phyloP scores from a whole-genome alignment of 2,797 vertebrate genomes.

The Babyrousa celebensis region DNA sequence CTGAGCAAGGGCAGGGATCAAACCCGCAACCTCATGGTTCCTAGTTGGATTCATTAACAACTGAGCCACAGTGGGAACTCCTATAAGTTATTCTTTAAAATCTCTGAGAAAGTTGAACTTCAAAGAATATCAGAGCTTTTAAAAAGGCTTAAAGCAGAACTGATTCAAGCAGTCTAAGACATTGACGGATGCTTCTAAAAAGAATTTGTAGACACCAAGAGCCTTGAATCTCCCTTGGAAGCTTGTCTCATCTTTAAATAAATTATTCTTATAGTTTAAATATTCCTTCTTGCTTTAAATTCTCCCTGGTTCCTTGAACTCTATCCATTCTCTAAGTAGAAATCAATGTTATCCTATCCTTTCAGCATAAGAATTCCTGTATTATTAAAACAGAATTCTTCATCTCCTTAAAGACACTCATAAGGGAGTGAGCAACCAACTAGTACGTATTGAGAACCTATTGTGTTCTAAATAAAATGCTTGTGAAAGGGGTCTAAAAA shows the following conservation, averaged over 20 bases:
- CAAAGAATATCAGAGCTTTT: slow-evolving; percentile 28
- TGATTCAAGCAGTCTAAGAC: neutral
- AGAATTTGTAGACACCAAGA: neutral
- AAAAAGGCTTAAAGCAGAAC: slow-evolving; percentile 9
- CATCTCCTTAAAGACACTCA: slow-evolving; percentile 44
- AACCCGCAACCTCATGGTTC: too few relatives aligned
- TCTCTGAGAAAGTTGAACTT: slow-evolving; percentile 52
- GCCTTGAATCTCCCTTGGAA: slow-evolving; percentile 51
- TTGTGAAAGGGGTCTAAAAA: neutral
- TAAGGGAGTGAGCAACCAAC: neutral
- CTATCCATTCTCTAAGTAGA: slow-evolving; percentile 17
- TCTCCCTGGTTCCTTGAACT: slow-evolving; percentile 58
- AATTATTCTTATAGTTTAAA: slow-evolving; percentile 52
- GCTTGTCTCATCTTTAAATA: slow-evolving; percentile 14
- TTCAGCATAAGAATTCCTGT: slow-evolving; percentile 46
- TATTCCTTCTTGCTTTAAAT: slow-evolving; percentile 40
- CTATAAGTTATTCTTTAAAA: slow-evolving; percentile 63
- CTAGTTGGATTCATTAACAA: too few relatives aligned
- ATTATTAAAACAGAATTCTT: slow-evolving; percentile 62
- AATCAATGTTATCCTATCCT: slow-evolving; percentile 8
- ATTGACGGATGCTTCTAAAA: neutral
- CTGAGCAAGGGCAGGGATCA: too few relatives aligned
- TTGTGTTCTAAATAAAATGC: neutral
- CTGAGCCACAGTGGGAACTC: too few relatives aligned
- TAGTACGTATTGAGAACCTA: slow-evolving; percentile 17